Evolutionary conservation across 2,113 vertebrate species (phyloP).

Genomic region (Procavia capensis): DNA sequence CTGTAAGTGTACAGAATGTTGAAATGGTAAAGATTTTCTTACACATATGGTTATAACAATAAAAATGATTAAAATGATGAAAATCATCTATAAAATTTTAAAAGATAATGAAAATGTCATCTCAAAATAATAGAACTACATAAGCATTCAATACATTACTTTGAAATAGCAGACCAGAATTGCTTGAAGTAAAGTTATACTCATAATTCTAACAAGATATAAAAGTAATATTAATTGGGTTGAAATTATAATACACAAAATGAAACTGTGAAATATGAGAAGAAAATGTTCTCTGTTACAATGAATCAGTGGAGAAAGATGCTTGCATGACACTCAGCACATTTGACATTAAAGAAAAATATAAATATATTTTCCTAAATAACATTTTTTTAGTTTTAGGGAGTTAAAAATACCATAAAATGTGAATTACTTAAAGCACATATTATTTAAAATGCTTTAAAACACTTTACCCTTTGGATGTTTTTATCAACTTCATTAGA

Average conservation of each 20-base stretch:
- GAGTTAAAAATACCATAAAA: background rate
- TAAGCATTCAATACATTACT: background rate
- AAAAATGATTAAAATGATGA: too few species aligned
- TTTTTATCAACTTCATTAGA: background rate
- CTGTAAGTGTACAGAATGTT: too few species aligned
- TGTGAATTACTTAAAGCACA: background rate
- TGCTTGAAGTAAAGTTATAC: background rate
- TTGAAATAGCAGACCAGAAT: background rate
- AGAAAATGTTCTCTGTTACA: background rate
- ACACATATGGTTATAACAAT: too few species aligned
- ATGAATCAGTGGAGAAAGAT: background rate
- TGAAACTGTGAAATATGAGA: background rate
- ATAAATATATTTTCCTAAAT: background rate
- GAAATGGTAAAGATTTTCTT: too few species aligned
- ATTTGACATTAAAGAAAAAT: background rate
- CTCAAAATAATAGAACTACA: background rate
- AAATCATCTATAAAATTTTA: background rate
- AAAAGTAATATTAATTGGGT: background rate
- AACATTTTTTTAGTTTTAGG: conserved; percentile 42
- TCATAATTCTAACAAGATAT: background rate
- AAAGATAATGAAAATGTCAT: background rate
- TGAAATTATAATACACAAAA: background rate
- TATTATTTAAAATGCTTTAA: background rate
- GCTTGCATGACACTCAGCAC: background rate
- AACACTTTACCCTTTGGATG: background rate